Evolutionary conservation across 2,797 vertebrate species (phyloP).

Genomic region (Parotocinclus haroldoi): DNA sequence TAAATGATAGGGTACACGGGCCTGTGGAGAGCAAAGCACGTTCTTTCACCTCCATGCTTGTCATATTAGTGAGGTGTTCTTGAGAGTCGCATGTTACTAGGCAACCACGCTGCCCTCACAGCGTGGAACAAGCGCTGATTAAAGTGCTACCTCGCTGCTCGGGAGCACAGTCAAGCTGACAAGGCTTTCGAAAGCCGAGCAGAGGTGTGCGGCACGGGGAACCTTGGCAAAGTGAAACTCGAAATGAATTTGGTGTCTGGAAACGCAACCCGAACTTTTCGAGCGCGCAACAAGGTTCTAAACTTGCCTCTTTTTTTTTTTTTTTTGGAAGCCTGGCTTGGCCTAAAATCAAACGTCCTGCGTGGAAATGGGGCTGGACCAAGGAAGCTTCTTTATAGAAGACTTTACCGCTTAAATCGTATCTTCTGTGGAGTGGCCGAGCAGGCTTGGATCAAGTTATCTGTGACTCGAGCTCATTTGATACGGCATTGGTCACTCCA

Average conservation of each 20-base stretch:
- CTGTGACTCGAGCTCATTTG: too few relatives aligned
- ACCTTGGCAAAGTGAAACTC: constrained; percentile 1
- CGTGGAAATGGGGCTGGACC: too few relatives aligned
- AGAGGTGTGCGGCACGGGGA: constrained; percentile 15
- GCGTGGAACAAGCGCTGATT: constrained; percentile 48
- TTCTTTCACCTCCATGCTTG: constrained; percentile 30
- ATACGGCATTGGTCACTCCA: too few relatives aligned
- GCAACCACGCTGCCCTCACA: constrained; percentile 42
- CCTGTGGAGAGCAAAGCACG: constrained; percentile 21
- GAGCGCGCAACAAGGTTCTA: neutral
- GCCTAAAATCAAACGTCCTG: too few relatives aligned
- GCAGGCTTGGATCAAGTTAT: too few relatives aligned
- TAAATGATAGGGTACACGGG: constrained; percentile 40
- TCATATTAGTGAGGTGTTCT: constrained; percentile 40
- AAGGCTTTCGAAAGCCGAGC: constrained; percentile 30
- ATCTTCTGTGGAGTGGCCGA: too few relatives aligned
- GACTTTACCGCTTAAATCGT: too few relatives aligned
- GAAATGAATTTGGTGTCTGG: neutral
- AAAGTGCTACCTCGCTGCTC: constrained; percentile 50
- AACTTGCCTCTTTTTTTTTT: neutral
- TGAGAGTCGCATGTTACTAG: constrained; percentile 45
- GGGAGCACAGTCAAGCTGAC: constrained; percentile 40
- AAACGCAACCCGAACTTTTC: neutral
- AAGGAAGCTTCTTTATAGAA: too few relatives aligned
- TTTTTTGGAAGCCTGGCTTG: neutral